Base-by-base conservation (phyloP, 2,797 vertebrate species). In the Todus mexicanus region DNA sequence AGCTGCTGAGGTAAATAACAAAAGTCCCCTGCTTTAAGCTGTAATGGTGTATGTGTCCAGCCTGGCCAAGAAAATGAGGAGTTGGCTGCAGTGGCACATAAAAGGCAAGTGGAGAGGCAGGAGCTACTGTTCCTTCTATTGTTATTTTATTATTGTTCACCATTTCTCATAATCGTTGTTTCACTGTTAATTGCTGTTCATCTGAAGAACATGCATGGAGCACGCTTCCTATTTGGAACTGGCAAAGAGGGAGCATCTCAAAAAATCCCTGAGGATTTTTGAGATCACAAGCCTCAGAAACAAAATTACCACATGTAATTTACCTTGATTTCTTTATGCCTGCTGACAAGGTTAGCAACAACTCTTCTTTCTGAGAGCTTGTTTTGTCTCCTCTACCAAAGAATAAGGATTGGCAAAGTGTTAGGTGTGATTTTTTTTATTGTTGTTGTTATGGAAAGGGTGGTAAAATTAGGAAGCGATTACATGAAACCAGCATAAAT, bases 271-370 rank as follows among this genome's bases (percentile, higher is more conserved):
- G 38, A 76, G 74, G 80, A 84, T 68, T 92, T 93, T 50, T 92
- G 71, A 82, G 77, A 88, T 82, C 57, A 68, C 51, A 91, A 69
- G 57, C 50, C 31, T 87, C 31, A 71, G 77, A 94, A 90, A 91
- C 40, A 76, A 75, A 88, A 90, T 94, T 79, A 93, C 45, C 35
- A 31, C n/a, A 7, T 23, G 25, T 82, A 90, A 90, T 80, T 89
- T 48, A 15, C 48, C 68, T 71, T 90, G 68, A 73, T 93, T 91
- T 86, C 65, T 73, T 91, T 42, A 37, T 82, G 86, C 50, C 35
- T 84, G 61, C 78, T 84, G 77, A 89, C 68, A 90, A 74, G 38
- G 43, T 86, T 71, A 92, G 73, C n/a, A 79, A 54, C 57, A 91
- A 12, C 12, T 12, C 10, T 66, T 59, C 33, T 66, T 84, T 84